These are phyloP conservation scores for Drosophila histrio DNA, from an alignment of 2,888 invertebrate genomes.

Conservation along the genomic window DNA sequence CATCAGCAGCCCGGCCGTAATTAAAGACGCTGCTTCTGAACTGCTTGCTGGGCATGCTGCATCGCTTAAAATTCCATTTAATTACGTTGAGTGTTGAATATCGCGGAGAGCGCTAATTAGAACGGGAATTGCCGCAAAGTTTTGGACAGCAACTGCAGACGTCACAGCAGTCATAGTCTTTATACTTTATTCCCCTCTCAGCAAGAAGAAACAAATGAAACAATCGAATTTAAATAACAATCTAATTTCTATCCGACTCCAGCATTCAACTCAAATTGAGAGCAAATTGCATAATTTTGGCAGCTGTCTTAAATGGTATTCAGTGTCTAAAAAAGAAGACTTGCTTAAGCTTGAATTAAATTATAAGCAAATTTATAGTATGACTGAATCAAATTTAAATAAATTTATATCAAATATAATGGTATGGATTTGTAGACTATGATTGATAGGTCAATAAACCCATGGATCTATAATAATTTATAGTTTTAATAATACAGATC, in stretches of 20 bases:
- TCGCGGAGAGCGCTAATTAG: slow-evolving; percentile 71
- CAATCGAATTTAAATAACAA: slow-evolving; percentile 65
- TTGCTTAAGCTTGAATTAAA: neutral
- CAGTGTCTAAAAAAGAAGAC: neutral
- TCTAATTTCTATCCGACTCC: slow-evolving; percentile 31
- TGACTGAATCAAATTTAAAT: too few species aligned
- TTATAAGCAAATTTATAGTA: neutral
- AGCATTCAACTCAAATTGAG: slow-evolving; percentile 16
- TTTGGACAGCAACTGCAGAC: slow-evolving; percentile 60
- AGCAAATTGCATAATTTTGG: neutral
- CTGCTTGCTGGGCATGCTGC: slow-evolving; percentile 40
- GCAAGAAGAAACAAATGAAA: slow-evolving; percentile 28
- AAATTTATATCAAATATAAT: too few species aligned
- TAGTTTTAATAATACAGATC: too few species aligned
- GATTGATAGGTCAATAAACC: too few species aligned
- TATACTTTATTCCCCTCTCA: neutral
- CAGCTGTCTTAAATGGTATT: slow-evolving; percentile 22
- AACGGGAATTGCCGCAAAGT: slow-evolving; percentile 61
- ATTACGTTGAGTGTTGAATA: slow-evolving; percentile 77
- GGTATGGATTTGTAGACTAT: too few species aligned
- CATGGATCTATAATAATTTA: too few species aligned
- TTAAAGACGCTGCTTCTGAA: slow-evolving; percentile 59
- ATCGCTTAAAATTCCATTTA: slow-evolving; percentile 76
- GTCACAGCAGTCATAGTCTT: neutral
- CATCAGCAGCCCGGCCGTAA: slow-evolving; percentile 47